These are phyloP conservation scores for Euwallacea fornicatus DNA, from an alignment of 1,140 invertebrate species.

Conservation along the genomic window DNA sequence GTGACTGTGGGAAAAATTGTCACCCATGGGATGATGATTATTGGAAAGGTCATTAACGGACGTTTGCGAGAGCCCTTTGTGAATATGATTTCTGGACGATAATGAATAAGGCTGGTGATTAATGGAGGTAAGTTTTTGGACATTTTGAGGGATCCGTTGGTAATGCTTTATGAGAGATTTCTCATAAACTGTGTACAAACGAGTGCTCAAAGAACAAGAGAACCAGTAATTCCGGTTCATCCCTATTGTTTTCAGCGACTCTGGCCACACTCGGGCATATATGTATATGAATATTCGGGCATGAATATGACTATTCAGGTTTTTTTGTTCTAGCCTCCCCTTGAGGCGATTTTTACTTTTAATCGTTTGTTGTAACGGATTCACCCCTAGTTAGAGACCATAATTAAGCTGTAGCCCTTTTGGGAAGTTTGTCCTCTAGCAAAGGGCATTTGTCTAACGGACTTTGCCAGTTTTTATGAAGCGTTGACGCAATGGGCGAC, in stretches of 20 bases:
- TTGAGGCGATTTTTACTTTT: slow-evolving; percentile 3
- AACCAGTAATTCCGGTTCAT: slow-evolving; percentile 4
- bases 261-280: not conserved
- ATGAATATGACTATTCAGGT: slow-evolving; percentile 5
- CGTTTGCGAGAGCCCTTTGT: not conserved
- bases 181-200: too few species aligned
- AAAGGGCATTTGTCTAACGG: slow-evolving; percentile 7
- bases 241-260: not conserved
- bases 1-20: slow-evolving; percentile 18
- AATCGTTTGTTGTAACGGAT: slow-evolving; percentile 5
- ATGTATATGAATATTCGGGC: slow-evolving; percentile 4
- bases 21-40: slow-evolving; percentile 7
- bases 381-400: slow-evolving; percentile 14
- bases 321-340: slow-evolving; percentile 1
- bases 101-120: not conserved
- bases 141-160: too few species aligned
- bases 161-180: too few species aligned
- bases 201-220: not conserved
- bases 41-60: slow-evolving; percentile 11
- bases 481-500: slow-evolving; percentile 31
- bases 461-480: not conserved
- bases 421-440: slow-evolving; percentile 9
- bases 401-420: slow-evolving; percentile 20
- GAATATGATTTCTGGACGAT: not conserved
- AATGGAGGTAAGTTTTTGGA: too few species aligned